These are phyloP conservation scores for Eupeodes corollae DNA, from an alignment of 1,140 invertebrate species.

Conservation along the genomic window DNA sequence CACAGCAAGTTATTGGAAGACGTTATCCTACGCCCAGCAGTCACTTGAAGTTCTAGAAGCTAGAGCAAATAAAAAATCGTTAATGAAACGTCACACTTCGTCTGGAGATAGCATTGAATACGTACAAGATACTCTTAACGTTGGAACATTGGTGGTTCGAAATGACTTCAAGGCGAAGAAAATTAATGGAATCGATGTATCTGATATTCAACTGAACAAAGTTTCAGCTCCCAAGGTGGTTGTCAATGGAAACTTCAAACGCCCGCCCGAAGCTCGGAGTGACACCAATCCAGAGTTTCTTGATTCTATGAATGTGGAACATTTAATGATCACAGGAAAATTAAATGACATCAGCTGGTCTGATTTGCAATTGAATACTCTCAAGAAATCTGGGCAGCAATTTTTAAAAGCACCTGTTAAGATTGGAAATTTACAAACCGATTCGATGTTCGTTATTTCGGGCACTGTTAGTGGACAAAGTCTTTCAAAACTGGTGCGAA, in stretches of 20 bases:
- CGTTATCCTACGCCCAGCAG: slow-evolving; percentile 19
- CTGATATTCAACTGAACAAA: slow-evolving; percentile 14
- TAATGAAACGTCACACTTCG: neutral
- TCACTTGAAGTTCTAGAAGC: slow-evolving; percentile 21
- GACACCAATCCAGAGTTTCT: too few relatives aligned
- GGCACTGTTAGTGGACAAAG: slow-evolving; percentile 19
- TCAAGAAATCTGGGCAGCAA: slow-evolving; percentile 22
- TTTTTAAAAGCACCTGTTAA: slow-evolving; percentile 17
- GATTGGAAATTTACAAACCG: slow-evolving; percentile 14
- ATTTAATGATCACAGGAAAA: slow-evolving; percentile 17
- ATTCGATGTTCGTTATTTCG: slow-evolving; percentile 15
- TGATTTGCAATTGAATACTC: slow-evolving; percentile 15
- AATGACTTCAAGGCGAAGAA: slow-evolving; percentile 10
- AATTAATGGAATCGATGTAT: slow-evolving; percentile 18
- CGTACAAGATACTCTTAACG: slow-evolving; percentile 19
- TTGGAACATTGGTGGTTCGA: slow-evolving; percentile 18
- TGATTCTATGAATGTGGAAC: slow-evolving; percentile 3
- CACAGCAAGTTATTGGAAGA: slow-evolving; percentile 24
- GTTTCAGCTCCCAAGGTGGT: slow-evolving; percentile 18
- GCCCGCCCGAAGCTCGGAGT: neutral
- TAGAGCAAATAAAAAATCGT: neutral
- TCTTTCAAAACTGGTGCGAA: slow-evolving; percentile 17
- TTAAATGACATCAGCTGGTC: slow-evolving; percentile 20
- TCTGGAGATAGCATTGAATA: slow-evolving; percentile 3
- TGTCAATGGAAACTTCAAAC: slow-evolving; percentile 14